Conservation (phyloP, 2,113 vertebrate species). For the Tragelaphus strepsiceros region DNA sequence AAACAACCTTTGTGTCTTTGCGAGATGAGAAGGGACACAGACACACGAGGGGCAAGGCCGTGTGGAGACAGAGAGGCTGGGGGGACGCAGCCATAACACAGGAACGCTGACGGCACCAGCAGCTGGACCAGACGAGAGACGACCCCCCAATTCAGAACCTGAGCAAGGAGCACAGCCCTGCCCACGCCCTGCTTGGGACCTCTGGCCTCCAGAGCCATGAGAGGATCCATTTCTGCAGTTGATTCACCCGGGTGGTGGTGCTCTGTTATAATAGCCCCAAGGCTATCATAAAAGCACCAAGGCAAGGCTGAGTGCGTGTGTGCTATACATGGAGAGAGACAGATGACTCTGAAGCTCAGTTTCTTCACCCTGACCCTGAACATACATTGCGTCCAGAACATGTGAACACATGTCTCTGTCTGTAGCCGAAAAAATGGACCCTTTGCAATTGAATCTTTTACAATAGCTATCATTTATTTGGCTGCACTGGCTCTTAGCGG, state of each 20-base stretch:
- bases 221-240: no score
- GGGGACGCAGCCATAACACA: background rate
- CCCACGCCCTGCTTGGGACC: background rate
- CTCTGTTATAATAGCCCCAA: background rate
- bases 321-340: fast-evolving
- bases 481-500: background rate
- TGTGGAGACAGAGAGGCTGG: background rate
- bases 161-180: background rate
- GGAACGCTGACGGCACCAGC: background rate
- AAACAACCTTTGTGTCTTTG: background rate
- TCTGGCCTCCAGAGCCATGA: background rate
- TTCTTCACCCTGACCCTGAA: background rate
- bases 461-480: background rate
- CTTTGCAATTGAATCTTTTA: background rate
- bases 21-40: background rate
- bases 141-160: background rate
- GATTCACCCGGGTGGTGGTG: background rate
- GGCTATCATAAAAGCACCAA: background rate
- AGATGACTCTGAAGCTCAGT: background rate
- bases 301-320: fast-evolving
- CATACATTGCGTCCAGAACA: fast-evolving
- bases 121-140: background rate
- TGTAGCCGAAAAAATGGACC: slow-evolving; percentile 46
- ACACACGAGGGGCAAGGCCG: background rate
- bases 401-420: background rate